Conservation (phyloP, 1,140 invertebrate species). For the Reticulitermes speratus region DNA sequence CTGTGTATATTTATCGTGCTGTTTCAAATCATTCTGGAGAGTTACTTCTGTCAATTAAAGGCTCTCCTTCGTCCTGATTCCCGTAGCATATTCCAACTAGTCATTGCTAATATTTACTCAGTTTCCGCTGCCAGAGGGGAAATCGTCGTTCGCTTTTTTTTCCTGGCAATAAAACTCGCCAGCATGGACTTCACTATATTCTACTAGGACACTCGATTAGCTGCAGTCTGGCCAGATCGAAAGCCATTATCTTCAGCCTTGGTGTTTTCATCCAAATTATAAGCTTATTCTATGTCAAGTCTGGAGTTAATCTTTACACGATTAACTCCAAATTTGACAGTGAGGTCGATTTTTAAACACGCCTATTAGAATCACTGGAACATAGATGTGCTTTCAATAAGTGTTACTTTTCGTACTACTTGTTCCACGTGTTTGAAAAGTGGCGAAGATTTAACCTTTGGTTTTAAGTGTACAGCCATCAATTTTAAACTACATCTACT, state of each 20-base stretch:
- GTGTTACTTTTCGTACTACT: no score
- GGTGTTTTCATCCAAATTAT: neutral
- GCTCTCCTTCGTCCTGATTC: neutral
- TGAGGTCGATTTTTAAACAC: neutral
- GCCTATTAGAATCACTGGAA: no score
- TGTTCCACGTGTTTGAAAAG: no score
- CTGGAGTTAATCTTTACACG: neutral
- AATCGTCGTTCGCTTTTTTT: neutral
- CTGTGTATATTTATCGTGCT: neutral
- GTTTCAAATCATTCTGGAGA: neutral
- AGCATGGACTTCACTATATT: neutral
- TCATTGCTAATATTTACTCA: constrained; percentile 11
- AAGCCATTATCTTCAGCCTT: neutral
- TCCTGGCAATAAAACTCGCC: neutral
- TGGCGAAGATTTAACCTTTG: no score
- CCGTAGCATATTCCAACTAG: neutral
- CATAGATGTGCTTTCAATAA: no score
- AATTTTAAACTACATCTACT: no score
- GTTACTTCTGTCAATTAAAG: neutral
- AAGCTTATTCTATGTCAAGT: neutral
- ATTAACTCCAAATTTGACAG: no score
- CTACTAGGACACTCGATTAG: neutral
- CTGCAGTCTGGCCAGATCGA: neutral
- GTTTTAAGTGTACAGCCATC: no score
- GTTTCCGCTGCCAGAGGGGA: neutral